These are phyloP conservation scores for Epizoanthus scotinus DNA, from an alignment of 92 coral and sea anemone species.

Conservation along the genomic window DNA sequence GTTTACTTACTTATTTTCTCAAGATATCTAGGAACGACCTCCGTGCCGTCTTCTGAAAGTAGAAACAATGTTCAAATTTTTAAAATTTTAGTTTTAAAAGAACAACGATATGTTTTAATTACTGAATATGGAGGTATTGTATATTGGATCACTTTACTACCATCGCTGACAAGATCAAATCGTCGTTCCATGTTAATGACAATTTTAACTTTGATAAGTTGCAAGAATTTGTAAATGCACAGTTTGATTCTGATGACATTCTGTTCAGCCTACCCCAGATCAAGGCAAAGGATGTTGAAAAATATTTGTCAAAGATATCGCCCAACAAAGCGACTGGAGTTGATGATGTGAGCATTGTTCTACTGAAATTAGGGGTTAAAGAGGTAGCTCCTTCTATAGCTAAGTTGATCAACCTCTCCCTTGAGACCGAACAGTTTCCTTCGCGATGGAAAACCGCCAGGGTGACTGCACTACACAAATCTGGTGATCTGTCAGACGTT, in stretches of 20 bases:
- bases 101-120: too few relatives aligned
- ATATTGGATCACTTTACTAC: slow-evolving; percentile 9
- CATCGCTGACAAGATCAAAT: slow-evolving; percentile 7
- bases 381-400: slow-evolving; percentile 29
- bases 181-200: not conserved
- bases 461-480: not conserved
- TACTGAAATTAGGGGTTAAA: slow-evolving; percentile 9
- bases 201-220: not conserved
- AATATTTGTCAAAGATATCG: slow-evolving; percentile 27
- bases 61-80: too few relatives aligned
- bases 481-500: slow-evolving; percentile 8
- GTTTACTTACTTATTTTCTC: too few relatives aligned
- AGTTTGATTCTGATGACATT: not conserved
- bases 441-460: slow-evolving; percentile 8
- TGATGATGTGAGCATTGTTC: slow-evolving; percentile 36
- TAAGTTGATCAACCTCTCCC: slow-evolving; percentile 22
- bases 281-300: slow-evolving; percentile 22
- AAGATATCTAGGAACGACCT: too few relatives aligned
- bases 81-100: too few relatives aligned
- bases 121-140: too few relatives aligned
- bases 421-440: slow-evolving; percentile 13
- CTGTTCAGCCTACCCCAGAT: slow-evolving; percentile 34
- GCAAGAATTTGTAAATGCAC: not conserved
- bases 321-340: slow-evolving; percentile 35
- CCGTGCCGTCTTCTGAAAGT: too few relatives aligned